Evolutionary conservation across 2,888 invertebrate genomes (phyloP), one percentile per base, ranked within the genome.

Genomic region (Heterodera filipjevi): DNA sequence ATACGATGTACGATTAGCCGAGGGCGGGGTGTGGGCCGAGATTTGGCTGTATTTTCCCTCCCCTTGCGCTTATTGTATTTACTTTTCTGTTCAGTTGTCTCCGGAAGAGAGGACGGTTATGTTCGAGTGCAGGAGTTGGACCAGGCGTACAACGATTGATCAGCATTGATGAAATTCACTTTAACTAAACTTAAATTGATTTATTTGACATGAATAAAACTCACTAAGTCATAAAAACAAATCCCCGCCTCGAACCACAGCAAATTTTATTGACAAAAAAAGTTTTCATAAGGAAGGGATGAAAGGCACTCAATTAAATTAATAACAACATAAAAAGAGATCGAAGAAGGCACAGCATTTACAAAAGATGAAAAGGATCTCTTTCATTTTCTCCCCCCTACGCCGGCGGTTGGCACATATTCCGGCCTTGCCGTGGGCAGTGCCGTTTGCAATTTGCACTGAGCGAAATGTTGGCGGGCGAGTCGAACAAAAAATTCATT

Each of bases 51-150:
- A 10, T 39, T 59, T 27, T n/a, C n/a, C n/a, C n/a, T n/a, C n/a
- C n/a, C n/a, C n/a, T n/a, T n/a, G n/a, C n/a, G n/a, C n/a, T n/a
- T n/a, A n/a, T n/a, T n/a, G n/a, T n/a, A n/a, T n/a, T n/a, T 32
- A 22, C 8, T 19, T 30, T 77, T 44, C 39, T n/a, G n/a, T n/a
- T n/a, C n/a, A 71, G 78, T 95, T 90, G 94, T 95, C 79, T 95
- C 96, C 76, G 99, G 99, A 35, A 98, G 97, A 89, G 99, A 99
- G 91, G 99, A 99, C 90, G 99, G 99, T 92, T 97, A 95, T 90
- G 94, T 98, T 71, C 92, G 98, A 88, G 93, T 99, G 78, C 96
- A 99, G 91, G 93, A 93, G 89, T 97, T 99, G 90, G 99, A 99
- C 92, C 49, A 77, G 88, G 94, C 95, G 71, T 99, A 99, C 91